Evolutionary conservation across 2,797 vertebrate species (phyloP).

Genomic region (Gila robusta): DNA sequence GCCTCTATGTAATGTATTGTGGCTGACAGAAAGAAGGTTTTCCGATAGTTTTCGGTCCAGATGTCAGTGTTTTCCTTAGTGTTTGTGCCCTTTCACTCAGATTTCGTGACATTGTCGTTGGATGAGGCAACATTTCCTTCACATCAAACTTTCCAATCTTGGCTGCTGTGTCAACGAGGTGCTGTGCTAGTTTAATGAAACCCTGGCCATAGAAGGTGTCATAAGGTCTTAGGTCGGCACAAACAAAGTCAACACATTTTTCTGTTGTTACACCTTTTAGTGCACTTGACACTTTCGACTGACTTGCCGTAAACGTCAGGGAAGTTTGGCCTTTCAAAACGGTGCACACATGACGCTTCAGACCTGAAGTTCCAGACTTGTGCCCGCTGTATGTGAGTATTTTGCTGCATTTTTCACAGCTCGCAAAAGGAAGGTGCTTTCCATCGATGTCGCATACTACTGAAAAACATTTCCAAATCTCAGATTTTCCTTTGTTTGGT

Average conservation of each 20-base stretch:
- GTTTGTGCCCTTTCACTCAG: conserved; percentile 15
- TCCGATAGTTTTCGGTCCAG: conserved; percentile 12
- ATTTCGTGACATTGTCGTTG: not conserved
- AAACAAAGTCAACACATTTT: conserved; percentile 19
- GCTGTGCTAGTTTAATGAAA: conserved; percentile 9
- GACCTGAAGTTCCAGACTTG: not conserved
- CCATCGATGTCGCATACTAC: not conserved
- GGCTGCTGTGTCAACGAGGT: conserved; percentile 41
- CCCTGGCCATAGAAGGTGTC: conserved; percentile 29
- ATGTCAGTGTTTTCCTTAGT: not conserved
- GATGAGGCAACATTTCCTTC: conserved; percentile 31
- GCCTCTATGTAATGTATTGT: conserved; percentile 34
- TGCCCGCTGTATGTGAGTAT: not conserved
- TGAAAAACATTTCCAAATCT: too few species aligned
- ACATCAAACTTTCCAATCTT: conserved; percentile 30
- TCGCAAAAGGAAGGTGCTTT: not conserved
- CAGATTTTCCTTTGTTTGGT: too few species aligned
- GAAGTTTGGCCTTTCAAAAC: too few species aligned
- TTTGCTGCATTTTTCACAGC: not conserved
- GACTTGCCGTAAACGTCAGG: not conserved
- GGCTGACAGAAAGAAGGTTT: conserved; percentile 32
- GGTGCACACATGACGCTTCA: too few species aligned
- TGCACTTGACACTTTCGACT: not conserved
- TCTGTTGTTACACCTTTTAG: conserved; percentile 14
- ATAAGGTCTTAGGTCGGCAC: conserved; percentile 14